phyloP scores from a whole-genome alignment of 2,797 vertebrate species.

The Anabacerthia variegaticeps region DNA sequence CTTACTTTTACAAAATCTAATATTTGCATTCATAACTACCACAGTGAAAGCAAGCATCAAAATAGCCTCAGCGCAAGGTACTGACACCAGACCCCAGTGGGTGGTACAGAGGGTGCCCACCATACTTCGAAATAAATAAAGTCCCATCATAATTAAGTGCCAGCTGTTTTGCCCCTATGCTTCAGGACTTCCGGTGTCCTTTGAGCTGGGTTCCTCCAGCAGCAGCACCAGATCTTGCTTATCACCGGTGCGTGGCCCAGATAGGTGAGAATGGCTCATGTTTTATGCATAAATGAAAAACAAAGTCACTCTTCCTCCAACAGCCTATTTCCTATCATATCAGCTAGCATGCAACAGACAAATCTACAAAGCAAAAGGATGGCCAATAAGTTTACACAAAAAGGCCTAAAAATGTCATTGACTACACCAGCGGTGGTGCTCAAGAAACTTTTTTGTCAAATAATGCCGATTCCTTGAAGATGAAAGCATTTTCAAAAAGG shows the following conservation, averaged over 20 bases:
- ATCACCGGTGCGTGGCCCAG: rapidly evolving
- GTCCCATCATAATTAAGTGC: background rate
- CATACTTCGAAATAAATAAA: background rate
- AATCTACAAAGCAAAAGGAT: background rate
- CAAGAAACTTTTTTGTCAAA: background rate
- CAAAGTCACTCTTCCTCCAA: background rate
- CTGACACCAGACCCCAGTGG: rapidly evolving
- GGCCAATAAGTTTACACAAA: background rate
- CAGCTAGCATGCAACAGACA: background rate
- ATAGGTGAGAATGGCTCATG: rapidly evolving
- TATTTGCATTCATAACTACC: background rate
- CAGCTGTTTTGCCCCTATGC: background rate
- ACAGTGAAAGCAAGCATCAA: rapidly evolving
- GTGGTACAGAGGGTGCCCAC: background rate
- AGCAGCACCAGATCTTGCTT: background rate
- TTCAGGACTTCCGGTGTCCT: background rate
- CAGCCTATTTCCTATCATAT: background rate
- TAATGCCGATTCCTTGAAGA: background rate
- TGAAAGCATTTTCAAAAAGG: background rate
- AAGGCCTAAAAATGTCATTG: background rate
- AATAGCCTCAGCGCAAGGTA: background rate
- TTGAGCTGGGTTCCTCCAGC: background rate
- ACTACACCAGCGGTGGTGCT: rapidly evolving
- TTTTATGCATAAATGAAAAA: background rate
- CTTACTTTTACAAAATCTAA: background rate